These are phyloP conservation scores for Piezodorus guildinii DNA, from an alignment of 1,140 invertebrate genomes.

Conservation along the genomic window DNA sequence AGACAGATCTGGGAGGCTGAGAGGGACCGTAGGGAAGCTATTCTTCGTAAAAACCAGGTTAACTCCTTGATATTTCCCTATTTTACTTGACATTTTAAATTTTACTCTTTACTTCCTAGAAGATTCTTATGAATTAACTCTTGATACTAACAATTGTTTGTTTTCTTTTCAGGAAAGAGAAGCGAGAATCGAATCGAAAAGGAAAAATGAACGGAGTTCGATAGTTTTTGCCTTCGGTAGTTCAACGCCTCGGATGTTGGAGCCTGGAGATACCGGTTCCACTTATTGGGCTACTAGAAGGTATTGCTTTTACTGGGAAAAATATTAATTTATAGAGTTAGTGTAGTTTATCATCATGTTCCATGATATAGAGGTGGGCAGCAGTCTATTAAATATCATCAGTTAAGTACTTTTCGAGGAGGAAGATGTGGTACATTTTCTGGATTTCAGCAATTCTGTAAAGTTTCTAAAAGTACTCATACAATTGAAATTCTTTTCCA, in stretches of 20 bases:
- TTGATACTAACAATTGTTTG: not conserved
- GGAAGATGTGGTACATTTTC: no score
- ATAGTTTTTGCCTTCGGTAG: conserved; percentile 78
- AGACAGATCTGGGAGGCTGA: conserved; percentile 76
- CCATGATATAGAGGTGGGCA: no score
- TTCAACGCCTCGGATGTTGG: conserved; percentile 73
- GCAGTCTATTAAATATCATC: no score
- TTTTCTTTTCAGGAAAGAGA: conserved; percentile 50
- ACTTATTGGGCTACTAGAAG: conserved; percentile 69
- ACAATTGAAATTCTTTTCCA: no score
- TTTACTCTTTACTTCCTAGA: not conserved
- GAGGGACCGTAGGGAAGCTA: conserved; percentile 67
- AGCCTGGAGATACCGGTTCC: conserved; percentile 63
- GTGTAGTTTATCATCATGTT: no score
- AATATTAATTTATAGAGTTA: no score
- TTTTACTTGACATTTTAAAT: not conserved
- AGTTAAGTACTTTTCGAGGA: no score
- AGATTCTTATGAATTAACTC: not conserved
- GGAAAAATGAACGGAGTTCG: conserved; percentile 52
- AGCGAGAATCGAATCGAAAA: conserved; percentile 63
- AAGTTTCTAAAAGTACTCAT: no score
- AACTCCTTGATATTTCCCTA: not conserved
- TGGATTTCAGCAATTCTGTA: no score
- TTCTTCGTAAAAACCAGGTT: conserved; percentile 63
- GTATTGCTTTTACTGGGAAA: no score